A percentile compares a stretch with the other conserved stretches of the same genome.
phyloP scores from a whole-genome alignment of 2,797 vertebrate species.

The Pseudocheirus occidentalis region DNA sequence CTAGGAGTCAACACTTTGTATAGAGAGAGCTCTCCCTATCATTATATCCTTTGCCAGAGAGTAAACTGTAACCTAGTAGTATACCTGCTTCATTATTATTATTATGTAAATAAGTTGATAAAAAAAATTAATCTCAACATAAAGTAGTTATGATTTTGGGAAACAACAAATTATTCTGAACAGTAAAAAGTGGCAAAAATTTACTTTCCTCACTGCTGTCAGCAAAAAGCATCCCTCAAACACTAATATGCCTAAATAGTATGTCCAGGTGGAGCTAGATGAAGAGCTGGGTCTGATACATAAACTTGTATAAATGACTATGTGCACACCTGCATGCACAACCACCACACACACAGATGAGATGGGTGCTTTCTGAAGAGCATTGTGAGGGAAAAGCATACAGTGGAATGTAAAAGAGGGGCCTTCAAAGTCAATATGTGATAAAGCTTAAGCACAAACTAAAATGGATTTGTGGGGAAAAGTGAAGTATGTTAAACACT shows the following conservation, averaged over 20 bases:
- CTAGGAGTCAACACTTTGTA: not conserved
- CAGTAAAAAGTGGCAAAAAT: conserved; percentile 26
- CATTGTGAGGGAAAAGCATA: not conserved
- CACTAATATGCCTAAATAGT: conserved; percentile 11
- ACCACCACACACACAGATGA: not conserved
- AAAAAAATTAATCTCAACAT: conserved; percentile 42
- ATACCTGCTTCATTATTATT: conserved; percentile 33
- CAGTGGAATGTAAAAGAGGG: not conserved
- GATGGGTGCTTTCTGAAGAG: not conserved
- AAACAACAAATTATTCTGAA: conserved; percentile 36
- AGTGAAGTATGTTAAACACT: not conserved
- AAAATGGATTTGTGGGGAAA: conserved; percentile 42
- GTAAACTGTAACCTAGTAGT: conserved; percentile 25
- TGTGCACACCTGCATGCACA: not conserved
- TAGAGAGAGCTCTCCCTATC: conserved; percentile 25
- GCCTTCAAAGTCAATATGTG: not conserved
- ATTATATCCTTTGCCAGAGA: conserved; percentile 6
- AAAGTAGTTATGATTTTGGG: conserved; percentile 43
- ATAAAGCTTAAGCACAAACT: not conserved
- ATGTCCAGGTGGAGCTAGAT: not conserved
- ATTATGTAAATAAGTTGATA: conserved; percentile 59
- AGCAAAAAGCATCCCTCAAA: conserved; percentile 22
- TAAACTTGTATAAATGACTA: not conserved
- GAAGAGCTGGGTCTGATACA: not conserved
- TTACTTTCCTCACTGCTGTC: conserved; percentile 32